These are phyloP conservation scores for Phalanger gymnotis DNA, from an alignment of 2,797 vertebrate species.

Conservation along the genomic window DNA sequence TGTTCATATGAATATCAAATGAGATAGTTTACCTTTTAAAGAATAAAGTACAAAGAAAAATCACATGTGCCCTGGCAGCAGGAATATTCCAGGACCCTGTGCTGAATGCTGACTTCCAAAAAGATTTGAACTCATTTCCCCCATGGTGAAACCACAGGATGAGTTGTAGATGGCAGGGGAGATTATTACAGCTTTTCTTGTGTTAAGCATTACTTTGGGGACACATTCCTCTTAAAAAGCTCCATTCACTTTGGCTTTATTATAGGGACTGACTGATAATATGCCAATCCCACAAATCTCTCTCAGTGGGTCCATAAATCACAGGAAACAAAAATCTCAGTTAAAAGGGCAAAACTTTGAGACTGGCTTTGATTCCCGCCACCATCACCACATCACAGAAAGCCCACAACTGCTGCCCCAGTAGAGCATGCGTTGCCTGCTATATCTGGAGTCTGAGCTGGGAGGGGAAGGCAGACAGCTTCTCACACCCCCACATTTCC, in stretches of 20 bases:
- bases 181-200: conserved; percentile 14
- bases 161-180: background rate
- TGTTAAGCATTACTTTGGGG: background rate
- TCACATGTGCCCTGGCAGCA: background rate
- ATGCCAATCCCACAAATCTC: conserved; percentile 57
- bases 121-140: background rate
- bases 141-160: background rate
- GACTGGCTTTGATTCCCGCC: conserved; percentile 62
- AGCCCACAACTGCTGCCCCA: conserved; percentile 63
- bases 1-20: background rate
- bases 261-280: conserved; percentile 35
- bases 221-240: conserved; percentile 9
- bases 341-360: conserved; percentile 50
- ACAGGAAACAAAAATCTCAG: conserved; percentile 63
- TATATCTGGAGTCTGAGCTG: background rate
- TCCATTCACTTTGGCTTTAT: conserved; percentile 7
- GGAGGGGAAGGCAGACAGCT: background rate
- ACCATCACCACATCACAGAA: conserved; percentile 70
- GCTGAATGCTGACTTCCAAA: background rate
- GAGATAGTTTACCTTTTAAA: background rate
- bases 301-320: conserved; percentile 58
- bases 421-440: background rate
- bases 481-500: background rate
- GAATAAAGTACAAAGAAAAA: background rate
- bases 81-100: conserved; percentile 13